Evolutionary conservation across 2,797 vertebrate species (phyloP), one percentile per base, ranked within the genome.

Genomic region (Etheostoma perlongum): DNA sequence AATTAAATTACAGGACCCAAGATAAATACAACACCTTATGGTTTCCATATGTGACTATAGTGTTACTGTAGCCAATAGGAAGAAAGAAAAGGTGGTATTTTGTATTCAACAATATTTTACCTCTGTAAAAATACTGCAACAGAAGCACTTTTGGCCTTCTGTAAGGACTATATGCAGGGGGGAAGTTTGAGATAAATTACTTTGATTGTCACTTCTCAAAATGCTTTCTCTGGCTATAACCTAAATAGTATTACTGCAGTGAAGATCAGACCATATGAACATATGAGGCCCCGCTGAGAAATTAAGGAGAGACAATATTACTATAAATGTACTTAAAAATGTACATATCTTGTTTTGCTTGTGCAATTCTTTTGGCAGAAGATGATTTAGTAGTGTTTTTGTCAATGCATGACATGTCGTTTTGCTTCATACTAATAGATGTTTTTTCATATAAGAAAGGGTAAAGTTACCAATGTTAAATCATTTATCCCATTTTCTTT

Each of bases 171-270:
- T 47, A 6, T 30, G 19, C 14, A 19, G 16, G 0, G 4, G 11
- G 30, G 9, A 19, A 42, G 3, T 11, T 66, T 21, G 6, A 59
- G 54, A 16, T 55, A 5, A 80, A 48, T 7, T 0, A 52, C 12
- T 53, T 72, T 25, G 16, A 13, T 18, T 72, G 13, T 66, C n/a
- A 65, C 25, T 65, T 70, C 16, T 51, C 16, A 18, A 25, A 23
- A 25, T 42, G 30, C 3, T 21, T 46, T 18, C 25, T 62, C 4
- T 33, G 21, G 14, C 62, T 18, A 9, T 48, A 46, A 58, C 11
- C 36, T 11, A 54, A 72, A 72, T 36, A 47, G 14, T 30, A 30
- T 64, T 59, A 48, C 54, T 60, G 54, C 67, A 75, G 40, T 42
- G 30, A 27, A 27, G 18, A 42, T 67, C 21, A 19, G 69, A 40